Conservation (phyloP, 2,888 invertebrate genomes). For the Tipula helvola region DNA sequence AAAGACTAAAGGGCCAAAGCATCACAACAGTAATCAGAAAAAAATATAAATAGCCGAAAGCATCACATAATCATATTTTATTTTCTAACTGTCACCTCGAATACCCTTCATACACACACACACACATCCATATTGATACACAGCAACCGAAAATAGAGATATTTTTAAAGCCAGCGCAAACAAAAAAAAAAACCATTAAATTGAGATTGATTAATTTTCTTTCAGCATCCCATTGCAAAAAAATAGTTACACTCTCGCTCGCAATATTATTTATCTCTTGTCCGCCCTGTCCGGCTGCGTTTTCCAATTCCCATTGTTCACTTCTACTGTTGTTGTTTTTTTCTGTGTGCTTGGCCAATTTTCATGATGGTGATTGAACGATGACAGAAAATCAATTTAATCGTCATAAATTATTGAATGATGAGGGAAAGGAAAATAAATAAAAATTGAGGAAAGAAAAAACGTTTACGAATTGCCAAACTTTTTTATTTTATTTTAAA, state of each 20-base stretch:
- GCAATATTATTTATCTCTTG: background rate
- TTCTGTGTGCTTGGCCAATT: background rate
- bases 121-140: background rate
- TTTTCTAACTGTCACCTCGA: background rate
- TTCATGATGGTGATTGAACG: background rate
- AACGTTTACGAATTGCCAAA: background rate
- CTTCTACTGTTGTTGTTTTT: background rate
- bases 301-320: background rate
- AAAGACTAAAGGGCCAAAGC: too few species aligned
- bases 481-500: background rate
- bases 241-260: background rate
- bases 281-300: background rate
- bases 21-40: too few species aligned
- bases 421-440: background rate
- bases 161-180: background rate
- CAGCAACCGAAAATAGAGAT: background rate
- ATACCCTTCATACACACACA: background rate
- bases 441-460: background rate
- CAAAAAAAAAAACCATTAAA: background rate
- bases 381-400: background rate
- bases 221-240: background rate
- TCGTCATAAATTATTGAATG: background rate
- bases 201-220: background rate
- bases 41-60: background rate
- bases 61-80: background rate